Evolutionary conservation across 2,888 invertebrate species (phyloP).

Genomic region (Agrochola macilenta): DNA sequence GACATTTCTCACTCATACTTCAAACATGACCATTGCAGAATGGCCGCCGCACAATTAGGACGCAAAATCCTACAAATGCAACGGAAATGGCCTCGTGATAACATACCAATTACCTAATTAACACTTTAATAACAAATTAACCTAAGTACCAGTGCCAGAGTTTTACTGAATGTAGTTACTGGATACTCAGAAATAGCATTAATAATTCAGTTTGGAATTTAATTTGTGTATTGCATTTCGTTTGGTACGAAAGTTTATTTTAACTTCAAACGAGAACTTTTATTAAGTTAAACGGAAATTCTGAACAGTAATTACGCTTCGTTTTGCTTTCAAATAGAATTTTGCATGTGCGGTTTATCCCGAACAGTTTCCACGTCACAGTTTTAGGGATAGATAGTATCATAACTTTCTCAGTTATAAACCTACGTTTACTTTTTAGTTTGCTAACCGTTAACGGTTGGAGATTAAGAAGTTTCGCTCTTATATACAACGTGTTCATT

Average conservation of each 20-base stretch:
- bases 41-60: background rate
- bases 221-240: constrained; percentile 39
- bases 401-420: background rate
- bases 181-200: constrained; percentile 18
- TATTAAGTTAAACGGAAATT: constrained; percentile 41
- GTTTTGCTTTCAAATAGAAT: constrained; percentile 20
- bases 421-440: background rate
- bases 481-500: too few species aligned
- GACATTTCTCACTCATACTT: constrained; percentile 17
- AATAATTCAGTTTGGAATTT: constrained; percentile 43
- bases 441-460: background rate
- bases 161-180: constrained; percentile 34
- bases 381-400: constrained; percentile 2
- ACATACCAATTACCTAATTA: constrained; percentile 27
- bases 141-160: constrained; percentile 20
- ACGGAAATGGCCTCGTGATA: constrained; percentile 14
- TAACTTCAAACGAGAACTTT: constrained; percentile 44
- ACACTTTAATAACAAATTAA: constrained; percentile 48
- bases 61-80: background rate
- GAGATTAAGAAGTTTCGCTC: background rate
- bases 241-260: constrained; percentile 32
- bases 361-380: constrained; percentile 12
- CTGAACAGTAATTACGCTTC: constrained; percentile 25
- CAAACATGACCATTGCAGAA: constrained; percentile 11
- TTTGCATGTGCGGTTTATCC: background rate